These are phyloP conservation scores for Zaprionus africanus DNA, from an alignment of 1,140 invertebrate species.

Conservation along the genomic window DNA sequence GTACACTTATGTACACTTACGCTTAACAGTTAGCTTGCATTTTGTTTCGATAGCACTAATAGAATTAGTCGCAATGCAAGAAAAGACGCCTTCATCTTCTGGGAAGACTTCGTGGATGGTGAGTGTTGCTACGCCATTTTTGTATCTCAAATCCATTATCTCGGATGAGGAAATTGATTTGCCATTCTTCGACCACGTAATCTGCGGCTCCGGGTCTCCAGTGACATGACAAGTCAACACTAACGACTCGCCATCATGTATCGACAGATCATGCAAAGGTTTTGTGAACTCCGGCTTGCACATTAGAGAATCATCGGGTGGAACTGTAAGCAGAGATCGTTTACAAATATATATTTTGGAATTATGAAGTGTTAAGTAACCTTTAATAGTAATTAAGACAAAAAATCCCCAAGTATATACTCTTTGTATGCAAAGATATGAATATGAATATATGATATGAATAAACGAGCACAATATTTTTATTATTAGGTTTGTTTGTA, in stretches of 20 bases:
- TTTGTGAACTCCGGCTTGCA: slow-evolving; percentile 92
- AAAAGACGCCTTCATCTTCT: slow-evolving; percentile 95
- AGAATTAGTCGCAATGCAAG: slow-evolving; percentile 95
- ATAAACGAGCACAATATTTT: too few species aligned
- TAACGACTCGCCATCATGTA: slow-evolving; percentile 93
- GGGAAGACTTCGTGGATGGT: slow-evolving; percentile 96
- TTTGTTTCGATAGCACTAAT: slow-evolving; percentile 92
- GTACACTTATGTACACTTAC: slow-evolving; percentile 87
- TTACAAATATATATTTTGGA: too few species aligned
- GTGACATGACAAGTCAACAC: slow-evolving; percentile 91
- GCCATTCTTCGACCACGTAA: slow-evolving; percentile 93
- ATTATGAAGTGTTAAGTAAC: too few species aligned
- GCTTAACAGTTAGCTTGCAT: slow-evolving; percentile 92
- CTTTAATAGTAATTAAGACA: too few species aligned
- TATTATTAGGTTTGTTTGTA: background rate
- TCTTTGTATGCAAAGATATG: too few species aligned
- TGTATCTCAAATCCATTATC: slow-evolving; percentile 95
- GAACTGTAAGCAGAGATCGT: slow-evolving; percentile 85
- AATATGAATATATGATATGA: too few species aligned
- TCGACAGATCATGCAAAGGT: slow-evolving; percentile 88
- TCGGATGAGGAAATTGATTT: slow-evolving; percentile 91
- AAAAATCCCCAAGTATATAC: background rate
- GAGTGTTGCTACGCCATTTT: slow-evolving; percentile 93
- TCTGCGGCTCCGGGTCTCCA: slow-evolving; percentile 96
- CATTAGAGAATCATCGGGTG: slow-evolving; percentile 94